phyloP scores from a whole-genome alignment of 2,113 vertebrate species.

The Plecturocebus donacophilus region DNA sequence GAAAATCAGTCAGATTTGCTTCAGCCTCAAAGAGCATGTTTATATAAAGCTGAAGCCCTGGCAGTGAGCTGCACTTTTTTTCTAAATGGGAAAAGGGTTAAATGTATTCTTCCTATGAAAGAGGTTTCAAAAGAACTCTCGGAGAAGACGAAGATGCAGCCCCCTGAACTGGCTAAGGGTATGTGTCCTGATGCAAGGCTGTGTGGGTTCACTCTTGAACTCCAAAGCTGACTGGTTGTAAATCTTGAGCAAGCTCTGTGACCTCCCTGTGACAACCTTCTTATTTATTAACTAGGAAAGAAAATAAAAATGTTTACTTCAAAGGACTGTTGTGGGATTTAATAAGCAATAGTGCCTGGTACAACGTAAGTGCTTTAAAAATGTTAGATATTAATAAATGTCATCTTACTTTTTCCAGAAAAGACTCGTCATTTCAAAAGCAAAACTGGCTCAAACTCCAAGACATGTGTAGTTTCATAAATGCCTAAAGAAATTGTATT shows the following conservation, averaged over 20 bases:
- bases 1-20: no score
- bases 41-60: no score
- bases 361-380: neutral
- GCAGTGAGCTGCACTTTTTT: no score
- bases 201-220: neutral
- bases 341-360: neutral
- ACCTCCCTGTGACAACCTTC: neutral
- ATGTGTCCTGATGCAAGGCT: neutral
- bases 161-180: neutral
- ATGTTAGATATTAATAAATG: neutral
- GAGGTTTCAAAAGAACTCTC: neutral
- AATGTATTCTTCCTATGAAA: neutral
- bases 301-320: neutral
- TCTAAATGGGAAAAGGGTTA: no score
- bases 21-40: no score
- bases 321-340: neutral
- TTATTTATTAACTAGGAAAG: neutral
- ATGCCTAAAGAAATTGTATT: neutral
- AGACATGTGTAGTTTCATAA: slow-evolving; percentile 89
- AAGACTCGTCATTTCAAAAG: slow-evolving; percentile 85
- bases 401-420: slow-evolving; percentile 84
- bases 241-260: neutral
- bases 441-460: slow-evolving; percentile 72
- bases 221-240: neutral
- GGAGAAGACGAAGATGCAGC: neutral